phyloP scores from a whole-genome alignment of 2,113 vertebrate genomes.

The Typhlomys cinereus region DNA sequence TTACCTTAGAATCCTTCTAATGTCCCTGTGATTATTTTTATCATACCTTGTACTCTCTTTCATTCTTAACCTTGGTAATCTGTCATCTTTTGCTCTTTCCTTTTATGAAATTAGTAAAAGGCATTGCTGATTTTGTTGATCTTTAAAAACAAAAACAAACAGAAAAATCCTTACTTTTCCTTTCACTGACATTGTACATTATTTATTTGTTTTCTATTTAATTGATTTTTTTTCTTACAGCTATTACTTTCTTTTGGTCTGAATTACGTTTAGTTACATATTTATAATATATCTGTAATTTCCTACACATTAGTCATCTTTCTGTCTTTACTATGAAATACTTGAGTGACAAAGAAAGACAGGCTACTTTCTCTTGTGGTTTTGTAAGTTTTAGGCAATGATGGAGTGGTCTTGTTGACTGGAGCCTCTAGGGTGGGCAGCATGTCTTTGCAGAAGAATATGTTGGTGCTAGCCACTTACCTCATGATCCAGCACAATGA shows the following conservation, averaged over 20 bases:
- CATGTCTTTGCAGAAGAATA: background rate
- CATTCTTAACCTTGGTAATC: background rate
- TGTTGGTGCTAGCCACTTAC: background rate
- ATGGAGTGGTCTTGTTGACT: background rate
- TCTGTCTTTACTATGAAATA: background rate
- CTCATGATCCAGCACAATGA: background rate
- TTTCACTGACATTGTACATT: background rate
- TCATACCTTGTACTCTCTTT: background rate
- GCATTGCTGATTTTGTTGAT: background rate
- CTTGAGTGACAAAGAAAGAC: background rate
- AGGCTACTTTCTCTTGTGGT: background rate
- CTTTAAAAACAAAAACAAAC: conserved; percentile 18
- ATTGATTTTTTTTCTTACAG: background rate
- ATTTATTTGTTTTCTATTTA: conserved; percentile 11
- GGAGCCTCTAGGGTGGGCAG: background rate
- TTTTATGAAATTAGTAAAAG: background rate
- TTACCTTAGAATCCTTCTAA: background rate
- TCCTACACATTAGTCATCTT: background rate
- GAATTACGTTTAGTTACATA: background rate
- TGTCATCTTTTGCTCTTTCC: conserved; percentile 8
- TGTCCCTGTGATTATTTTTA: background rate
- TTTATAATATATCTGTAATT: background rate
- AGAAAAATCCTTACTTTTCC: no score
- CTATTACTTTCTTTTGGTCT: conserved; percentile 30
- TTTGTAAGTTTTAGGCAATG: background rate